Evolutionary conservation across 2,797 vertebrate genomes (phyloP).

Genomic region (Merluccius polli): DNA sequence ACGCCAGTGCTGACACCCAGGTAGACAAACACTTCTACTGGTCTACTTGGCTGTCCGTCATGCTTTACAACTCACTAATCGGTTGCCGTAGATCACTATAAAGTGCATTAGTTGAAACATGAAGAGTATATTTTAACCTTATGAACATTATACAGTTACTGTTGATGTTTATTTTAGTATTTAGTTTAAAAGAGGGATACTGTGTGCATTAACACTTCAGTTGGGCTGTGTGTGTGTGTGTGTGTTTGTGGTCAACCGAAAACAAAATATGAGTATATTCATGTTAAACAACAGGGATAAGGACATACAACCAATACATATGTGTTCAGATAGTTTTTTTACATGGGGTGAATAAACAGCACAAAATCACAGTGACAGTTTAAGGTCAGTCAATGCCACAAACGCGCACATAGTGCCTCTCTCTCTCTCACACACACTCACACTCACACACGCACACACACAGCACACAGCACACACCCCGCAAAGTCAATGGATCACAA

Average conservation of each 20-base stretch:
- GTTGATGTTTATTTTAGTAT: too few species aligned
- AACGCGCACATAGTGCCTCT: not conserved
- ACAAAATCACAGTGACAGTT: not conserved
- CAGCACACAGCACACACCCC: conserved; percentile 21
- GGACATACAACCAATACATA: not conserved
- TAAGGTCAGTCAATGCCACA: not conserved
- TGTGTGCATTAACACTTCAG: not conserved
- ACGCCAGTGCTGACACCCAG: conserved; percentile 77
- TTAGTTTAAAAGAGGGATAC: too few species aligned
- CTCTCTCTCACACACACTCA: not conserved
- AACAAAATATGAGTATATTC: too few species aligned
- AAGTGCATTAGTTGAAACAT: too few species aligned
- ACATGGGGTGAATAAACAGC: not conserved
- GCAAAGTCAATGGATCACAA: conserved; percentile 46
- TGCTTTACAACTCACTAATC: too few species aligned
- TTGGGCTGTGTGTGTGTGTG: too few species aligned
- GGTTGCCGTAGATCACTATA: too few species aligned
- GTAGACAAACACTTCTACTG: conserved; percentile 51
- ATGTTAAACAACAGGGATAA: not conserved
- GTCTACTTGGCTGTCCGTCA: too few species aligned
- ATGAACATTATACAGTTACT: too few species aligned
- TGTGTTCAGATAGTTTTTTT: not conserved
- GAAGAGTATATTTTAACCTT: too few species aligned
- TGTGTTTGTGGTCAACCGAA: too few species aligned
- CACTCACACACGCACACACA: conserved; percentile 16